These are phyloP conservation scores for Drosophila setosimentum DNA, from an alignment of 2,888 invertebrate species.

Conservation along the genomic window DNA sequence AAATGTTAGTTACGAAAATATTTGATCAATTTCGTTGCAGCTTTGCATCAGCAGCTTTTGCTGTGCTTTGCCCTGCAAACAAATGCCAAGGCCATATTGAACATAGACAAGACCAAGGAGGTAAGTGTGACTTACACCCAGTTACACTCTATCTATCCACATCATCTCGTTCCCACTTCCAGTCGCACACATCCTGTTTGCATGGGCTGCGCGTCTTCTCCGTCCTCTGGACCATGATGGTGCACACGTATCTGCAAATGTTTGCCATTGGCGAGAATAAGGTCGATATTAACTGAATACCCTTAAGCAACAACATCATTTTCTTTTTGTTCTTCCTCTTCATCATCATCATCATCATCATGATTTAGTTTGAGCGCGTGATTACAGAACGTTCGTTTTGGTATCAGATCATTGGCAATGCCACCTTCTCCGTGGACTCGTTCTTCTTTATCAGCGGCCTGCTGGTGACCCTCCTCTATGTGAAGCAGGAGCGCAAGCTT, in stretches of 20 bases:
- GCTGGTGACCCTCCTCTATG: constrained; percentile 90
- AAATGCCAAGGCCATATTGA: constrained; percentile 91
- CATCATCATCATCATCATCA: not conserved
- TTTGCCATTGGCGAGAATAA: constrained; percentile 91
- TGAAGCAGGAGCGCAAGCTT: constrained; percentile 87
- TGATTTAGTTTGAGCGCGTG: constrained; percentile 88
- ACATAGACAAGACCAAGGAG: constrained; percentile 87
- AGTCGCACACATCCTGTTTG: constrained; percentile 90
- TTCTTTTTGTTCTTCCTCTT: not conserved
- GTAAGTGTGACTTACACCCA: constrained; percentile 55
- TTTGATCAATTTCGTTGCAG: constrained; percentile 51
- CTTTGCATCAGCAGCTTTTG: constrained; percentile 86
- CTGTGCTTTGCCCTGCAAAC: constrained; percentile 91
- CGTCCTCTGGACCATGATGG: constrained; percentile 93
- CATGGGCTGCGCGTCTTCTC: constrained; percentile 92
- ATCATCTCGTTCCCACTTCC: constrained; percentile 59
- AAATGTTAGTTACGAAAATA: not conserved
- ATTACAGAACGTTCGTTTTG: constrained; percentile 91
- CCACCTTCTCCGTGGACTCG: constrained; percentile 94
- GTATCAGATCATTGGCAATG: constrained; percentile 94
- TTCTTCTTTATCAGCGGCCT: constrained; percentile 95
- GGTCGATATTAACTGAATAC: not conserved
- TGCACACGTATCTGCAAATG: constrained; percentile 93
- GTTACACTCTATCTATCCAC: not conserved
- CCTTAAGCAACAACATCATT: not conserved